Conservation (phyloP, 2,888 invertebrate species). For the Ichneumoninae sp. region DNA sequence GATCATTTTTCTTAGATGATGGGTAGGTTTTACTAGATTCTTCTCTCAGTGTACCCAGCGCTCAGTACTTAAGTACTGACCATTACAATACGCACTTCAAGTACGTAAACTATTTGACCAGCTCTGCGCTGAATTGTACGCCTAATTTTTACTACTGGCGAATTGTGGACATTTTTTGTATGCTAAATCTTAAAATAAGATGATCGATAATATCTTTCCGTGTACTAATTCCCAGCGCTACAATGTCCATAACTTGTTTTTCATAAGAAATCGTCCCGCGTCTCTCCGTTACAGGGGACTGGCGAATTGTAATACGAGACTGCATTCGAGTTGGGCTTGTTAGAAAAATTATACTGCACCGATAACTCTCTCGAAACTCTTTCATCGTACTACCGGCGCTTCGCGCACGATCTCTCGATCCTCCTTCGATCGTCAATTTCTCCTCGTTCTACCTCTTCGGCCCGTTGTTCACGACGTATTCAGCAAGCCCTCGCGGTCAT, state of each 20-base stretch:
- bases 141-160: too few relatives aligned
- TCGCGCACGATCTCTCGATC: conserved; percentile 58
- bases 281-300: background rate
- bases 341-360: conserved; percentile 34
- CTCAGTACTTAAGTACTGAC: too few relatives aligned
- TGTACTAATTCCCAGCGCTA: background rate
- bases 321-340: background rate
- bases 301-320: background rate
- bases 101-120: too few relatives aligned
- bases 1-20: too few relatives aligned
- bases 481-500: conserved; percentile 61
- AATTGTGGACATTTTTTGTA: too few relatives aligned
- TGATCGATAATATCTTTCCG: too few relatives aligned
- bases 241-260: background rate
- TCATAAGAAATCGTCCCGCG: background rate
- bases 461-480: conserved; percentile 62
- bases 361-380: conserved; percentile 26
- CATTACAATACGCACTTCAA: too few relatives aligned
- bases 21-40: too few relatives aligned
- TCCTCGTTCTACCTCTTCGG: conserved; percentile 27
- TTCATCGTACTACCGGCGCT: conserved; percentile 32
- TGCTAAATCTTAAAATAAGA: too few relatives aligned
- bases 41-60: too few relatives aligned
- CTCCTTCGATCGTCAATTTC: conserved; percentile 32
- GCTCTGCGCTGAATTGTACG: too few relatives aligned